Percentiles rank a stretch among this genome's conserved stretches.
Evolutionary conservation across 2,113 vertebrate species (phyloP).

Genomic region (Hyaena hyaena): DNA sequence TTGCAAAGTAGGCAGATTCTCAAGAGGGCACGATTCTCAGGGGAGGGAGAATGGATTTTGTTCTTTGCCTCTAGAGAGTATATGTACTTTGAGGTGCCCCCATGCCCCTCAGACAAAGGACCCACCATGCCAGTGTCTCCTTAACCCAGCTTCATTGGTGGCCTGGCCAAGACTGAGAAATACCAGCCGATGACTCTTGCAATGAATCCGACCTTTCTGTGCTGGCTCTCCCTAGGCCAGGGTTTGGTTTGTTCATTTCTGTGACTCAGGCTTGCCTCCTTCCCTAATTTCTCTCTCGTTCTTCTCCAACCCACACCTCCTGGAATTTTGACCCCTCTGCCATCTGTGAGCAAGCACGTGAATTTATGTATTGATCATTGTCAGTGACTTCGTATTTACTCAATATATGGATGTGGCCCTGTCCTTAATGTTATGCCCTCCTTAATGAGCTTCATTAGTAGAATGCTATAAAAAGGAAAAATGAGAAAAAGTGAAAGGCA

Average conservation of each 20-base stretch:
- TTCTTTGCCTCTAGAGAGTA: not conserved
- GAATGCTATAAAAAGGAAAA: not conserved
- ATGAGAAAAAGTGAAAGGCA: not conserved
- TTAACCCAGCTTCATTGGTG: not conserved
- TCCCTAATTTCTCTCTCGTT: not conserved
- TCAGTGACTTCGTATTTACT: not conserved
- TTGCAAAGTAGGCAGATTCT: not conserved
- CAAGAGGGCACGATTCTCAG: too few species aligned
- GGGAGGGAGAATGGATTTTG: not conserved
- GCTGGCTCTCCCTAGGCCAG: not conserved
- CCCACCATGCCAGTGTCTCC: fast-evolving
- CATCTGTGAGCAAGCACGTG: not conserved
- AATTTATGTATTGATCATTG: not conserved
- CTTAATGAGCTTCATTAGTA: not conserved
- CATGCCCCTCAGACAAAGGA: not conserved
- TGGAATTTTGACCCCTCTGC: not conserved
- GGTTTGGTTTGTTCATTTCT: not conserved
- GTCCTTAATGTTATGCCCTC: not conserved
- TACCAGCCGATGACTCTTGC: not conserved
- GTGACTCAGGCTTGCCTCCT: not conserved
- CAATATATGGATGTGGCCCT: not conserved
- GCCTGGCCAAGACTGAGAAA: not conserved
- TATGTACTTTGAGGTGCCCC: fast-evolving
- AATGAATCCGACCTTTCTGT: not conserved
- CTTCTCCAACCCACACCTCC: not conserved